These are phyloP conservation scores for Drosophila kurseongensis DNA, from an alignment of 1,140 invertebrate species.

Conservation along the genomic window DNA sequence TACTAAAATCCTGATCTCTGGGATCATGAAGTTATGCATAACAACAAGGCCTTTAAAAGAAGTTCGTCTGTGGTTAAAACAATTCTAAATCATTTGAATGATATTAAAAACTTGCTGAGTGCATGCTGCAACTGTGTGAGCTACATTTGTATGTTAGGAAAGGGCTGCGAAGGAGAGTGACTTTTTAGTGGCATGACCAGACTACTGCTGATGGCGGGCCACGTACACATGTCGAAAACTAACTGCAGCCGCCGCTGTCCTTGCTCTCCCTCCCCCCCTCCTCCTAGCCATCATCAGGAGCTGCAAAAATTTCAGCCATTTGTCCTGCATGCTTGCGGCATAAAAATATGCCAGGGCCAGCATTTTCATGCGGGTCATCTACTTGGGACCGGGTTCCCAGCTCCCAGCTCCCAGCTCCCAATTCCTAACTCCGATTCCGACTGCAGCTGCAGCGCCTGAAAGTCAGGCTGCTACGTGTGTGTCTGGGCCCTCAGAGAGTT, in stretches of 20 bases:
- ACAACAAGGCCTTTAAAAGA: too few species aligned
- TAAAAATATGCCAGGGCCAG: slow-evolving; percentile 83
- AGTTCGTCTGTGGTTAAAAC: not conserved
- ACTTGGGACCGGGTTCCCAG: slow-evolving; percentile 29
- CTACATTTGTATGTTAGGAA: slow-evolving; percentile 11
- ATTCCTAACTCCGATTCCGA: slow-evolving; percentile 2
- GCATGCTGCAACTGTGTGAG: slow-evolving; percentile 6
- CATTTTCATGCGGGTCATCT: slow-evolving; percentile 83
- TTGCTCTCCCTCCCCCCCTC: slow-evolving; percentile 15
- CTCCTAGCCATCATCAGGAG: slow-evolving; percentile 74
- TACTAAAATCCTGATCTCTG: too few species aligned
- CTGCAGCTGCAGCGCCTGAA: slow-evolving; percentile 56
- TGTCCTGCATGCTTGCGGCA: slow-evolving; percentile 83
- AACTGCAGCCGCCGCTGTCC: slow-evolving; percentile 61
- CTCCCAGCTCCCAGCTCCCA: slow-evolving; percentile 21
- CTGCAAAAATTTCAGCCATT: slow-evolving; percentile 83
- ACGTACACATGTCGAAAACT: slow-evolving; percentile 81
- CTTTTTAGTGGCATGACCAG: slow-evolving; percentile 36
- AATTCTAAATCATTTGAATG: not conserved
- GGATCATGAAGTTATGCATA: too few species aligned
- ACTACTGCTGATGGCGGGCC: slow-evolving; percentile 62
- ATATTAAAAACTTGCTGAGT: slow-evolving; percentile 1
- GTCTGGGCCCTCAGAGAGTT: slow-evolving; percentile 53
- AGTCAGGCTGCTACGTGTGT: slow-evolving; percentile 65
- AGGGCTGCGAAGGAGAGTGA: slow-evolving; percentile 16